Conservation (phyloP, 1,140 invertebrate genomes). For the Brachionus asplanchnoidis region DNA sequence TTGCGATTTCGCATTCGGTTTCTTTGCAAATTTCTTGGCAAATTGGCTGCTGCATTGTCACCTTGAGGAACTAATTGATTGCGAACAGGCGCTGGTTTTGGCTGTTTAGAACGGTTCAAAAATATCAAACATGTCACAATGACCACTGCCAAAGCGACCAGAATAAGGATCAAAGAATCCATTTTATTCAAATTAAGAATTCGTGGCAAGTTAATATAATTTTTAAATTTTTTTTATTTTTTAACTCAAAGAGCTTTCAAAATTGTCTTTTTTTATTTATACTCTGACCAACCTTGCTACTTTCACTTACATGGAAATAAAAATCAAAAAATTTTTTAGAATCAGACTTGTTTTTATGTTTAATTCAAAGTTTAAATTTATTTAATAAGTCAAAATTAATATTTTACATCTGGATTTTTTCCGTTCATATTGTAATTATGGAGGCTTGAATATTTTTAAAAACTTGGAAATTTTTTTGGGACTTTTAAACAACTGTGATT, state of each 20-base stretch:
- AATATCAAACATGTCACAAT: background rate
- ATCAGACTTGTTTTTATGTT: no score
- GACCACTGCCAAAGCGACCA: background rate
- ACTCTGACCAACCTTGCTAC: no score
- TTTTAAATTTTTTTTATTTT: background rate
- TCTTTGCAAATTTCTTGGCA: slow-evolving; percentile 18
- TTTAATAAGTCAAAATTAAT: no score
- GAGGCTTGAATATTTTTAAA: no score
- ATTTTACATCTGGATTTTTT: no score
- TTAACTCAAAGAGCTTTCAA: background rate
- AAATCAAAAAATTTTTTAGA: no score
- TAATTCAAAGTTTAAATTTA: no score
- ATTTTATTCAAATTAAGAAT: slow-evolving; percentile 8
- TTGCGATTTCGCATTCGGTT: slow-evolving; percentile 22
- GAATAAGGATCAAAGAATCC: slow-evolving; percentile 5
- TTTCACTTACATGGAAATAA: no score
- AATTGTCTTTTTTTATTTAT: background rate
- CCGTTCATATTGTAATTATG: no score
- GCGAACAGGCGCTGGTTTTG: background rate
- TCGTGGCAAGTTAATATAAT: slow-evolving; percentile 26
- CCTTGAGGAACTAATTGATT: background rate
- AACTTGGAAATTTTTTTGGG: no score
- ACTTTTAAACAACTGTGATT: no score
- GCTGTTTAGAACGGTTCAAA: slow-evolving; percentile 7
- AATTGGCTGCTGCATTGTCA: background rate